These are phyloP conservation scores for Podocnemis expansa DNA, from an alignment of 2,113 vertebrate genomes.

Conservation along the genomic window DNA sequence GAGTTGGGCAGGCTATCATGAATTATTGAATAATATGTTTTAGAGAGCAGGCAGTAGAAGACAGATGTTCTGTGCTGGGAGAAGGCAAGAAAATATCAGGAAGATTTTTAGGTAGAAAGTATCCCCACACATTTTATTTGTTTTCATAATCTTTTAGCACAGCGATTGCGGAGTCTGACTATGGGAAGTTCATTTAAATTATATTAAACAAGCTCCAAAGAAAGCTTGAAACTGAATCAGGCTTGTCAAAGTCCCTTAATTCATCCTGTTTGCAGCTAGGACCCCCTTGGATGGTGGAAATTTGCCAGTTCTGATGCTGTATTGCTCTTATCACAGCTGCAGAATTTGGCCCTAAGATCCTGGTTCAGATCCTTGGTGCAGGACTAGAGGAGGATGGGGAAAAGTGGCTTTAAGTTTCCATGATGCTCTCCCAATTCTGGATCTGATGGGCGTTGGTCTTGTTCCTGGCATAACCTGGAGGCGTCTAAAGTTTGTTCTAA, in stretches of 20 bases:
- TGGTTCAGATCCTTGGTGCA: background rate
- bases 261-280: background rate
- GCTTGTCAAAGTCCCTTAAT: background rate
- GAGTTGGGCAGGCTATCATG: background rate
- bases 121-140: background rate
- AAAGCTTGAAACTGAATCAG: background rate
- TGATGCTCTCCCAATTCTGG: background rate
- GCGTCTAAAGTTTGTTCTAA: background rate
- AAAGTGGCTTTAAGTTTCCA: background rate
- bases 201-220: background rate
- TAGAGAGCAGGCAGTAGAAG: no score
- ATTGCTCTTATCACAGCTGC: background rate
- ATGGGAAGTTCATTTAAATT: background rate
- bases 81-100: background rate
- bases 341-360: background rate
- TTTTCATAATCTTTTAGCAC: background rate
- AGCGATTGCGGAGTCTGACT: background rate
- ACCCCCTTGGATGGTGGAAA: background rate
- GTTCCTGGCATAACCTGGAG: background rate
- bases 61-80: background rate
- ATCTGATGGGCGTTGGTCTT: background rate
- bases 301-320: background rate
- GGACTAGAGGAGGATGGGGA: background rate
- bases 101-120: background rate
- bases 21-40: background rate